Evolutionary conservation across 2,888 invertebrate genomes (phyloP).

Genomic region (Drosophila melanosoma): DNA sequence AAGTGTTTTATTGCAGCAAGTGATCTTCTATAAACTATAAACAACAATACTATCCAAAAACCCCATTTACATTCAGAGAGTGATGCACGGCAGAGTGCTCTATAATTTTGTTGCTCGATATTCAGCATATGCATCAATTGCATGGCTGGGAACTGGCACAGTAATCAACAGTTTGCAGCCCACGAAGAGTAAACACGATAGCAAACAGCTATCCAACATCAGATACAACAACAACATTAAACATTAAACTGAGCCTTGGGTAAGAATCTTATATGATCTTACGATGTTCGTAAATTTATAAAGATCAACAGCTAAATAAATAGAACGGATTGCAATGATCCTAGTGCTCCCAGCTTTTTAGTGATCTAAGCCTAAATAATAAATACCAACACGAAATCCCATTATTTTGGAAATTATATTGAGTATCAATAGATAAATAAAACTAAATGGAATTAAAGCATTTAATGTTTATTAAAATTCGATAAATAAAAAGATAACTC

Average conservation of each 20-base stretch:
- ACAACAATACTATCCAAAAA: conserved; percentile 35
- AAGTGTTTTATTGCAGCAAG: conserved; percentile 73
- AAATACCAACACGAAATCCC: neutral
- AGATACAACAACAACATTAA: conserved; percentile 16
- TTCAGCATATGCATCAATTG: conserved; percentile 29
- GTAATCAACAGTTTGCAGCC: conserved; percentile 33
- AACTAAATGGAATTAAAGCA: neutral
- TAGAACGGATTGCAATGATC: conserved; percentile 6
- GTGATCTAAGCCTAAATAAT: neutral
- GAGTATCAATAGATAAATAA: neutral
- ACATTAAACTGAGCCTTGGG: conserved; percentile 11
- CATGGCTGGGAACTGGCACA: conserved; percentile 49
- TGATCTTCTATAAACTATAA: conserved; percentile 70
- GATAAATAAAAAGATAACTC: neutral
- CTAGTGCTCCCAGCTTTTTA: neutral
- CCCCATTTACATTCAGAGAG: conserved; percentile 39
- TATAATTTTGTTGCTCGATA: conserved; percentile 59
- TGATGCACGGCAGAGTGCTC: conserved; percentile 31
- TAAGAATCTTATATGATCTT: conserved; percentile 17
- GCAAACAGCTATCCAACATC: neutral
- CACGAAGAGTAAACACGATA: conserved; percentile 39
- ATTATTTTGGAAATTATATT: neutral
- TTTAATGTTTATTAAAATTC: neutral
- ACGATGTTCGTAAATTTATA: conserved; percentile 27
- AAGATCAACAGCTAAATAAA: conserved; percentile 4